A percentile compares a stretch with the other conserved stretches of the same genome.
These are phyloP conservation scores for Papilio polytes DNA, from an alignment of 1,140 invertebrate species.

Conservation along the genomic window DNA sequence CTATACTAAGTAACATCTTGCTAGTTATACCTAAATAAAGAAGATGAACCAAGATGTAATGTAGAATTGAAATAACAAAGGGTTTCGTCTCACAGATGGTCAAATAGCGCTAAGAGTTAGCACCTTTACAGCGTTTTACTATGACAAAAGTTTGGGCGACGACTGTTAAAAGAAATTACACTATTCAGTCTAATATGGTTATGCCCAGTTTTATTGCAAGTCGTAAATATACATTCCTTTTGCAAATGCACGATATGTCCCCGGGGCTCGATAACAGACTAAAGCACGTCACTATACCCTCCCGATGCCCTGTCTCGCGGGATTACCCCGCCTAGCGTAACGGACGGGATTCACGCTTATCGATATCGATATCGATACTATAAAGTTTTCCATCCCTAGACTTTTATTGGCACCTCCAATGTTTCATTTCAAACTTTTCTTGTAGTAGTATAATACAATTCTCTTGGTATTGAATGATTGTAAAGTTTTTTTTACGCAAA, in stretches of 20 bases:
- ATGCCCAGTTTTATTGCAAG: not conserved
- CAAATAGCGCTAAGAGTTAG: no score
- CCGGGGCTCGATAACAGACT: not conserved
- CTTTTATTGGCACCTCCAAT: not conserved
- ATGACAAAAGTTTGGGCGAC: no score
- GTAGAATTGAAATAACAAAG: no score
- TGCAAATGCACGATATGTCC: not conserved
- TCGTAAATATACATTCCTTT: slow-evolving; percentile 6
- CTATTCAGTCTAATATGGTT: not conserved
- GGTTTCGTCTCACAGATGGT: no score
- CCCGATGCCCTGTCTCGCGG: not conserved
- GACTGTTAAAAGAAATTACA: not conserved
- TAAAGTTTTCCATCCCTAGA: slow-evolving; percentile 8
- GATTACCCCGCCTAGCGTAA: not conserved
- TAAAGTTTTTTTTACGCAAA: not conserved
- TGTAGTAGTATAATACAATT: not conserved
- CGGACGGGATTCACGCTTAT: slow-evolving; percentile 15
- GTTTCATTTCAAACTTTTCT: slow-evolving; percentile 10
- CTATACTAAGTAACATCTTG: no score
- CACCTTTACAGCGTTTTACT: no score
- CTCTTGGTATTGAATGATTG: not conserved
- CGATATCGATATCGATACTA: slow-evolving; percentile 19
- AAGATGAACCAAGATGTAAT: no score
- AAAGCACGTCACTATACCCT: not conserved
- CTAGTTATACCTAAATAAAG: no score